Base-by-base conservation (phyloP, 2,888 invertebrate genomes). In the Caenorhabditis japonica region DNA sequence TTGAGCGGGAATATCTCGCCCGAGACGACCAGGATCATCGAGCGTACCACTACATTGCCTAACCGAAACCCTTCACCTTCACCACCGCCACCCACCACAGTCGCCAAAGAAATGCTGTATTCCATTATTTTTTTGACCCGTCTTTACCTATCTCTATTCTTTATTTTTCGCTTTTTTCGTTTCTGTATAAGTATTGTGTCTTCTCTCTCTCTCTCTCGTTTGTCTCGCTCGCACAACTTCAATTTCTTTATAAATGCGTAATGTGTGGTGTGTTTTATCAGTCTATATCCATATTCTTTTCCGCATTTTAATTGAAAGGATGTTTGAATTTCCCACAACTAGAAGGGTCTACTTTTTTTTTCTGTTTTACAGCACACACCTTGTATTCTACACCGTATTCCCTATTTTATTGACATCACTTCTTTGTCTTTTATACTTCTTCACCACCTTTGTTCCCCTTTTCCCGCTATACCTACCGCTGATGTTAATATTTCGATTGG, bases 1-100 rank as follows among this genome's bases (percentile, higher is more conserved):
- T 99, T 89, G 99, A 99, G 90, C 92, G 99, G 83, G 99, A 99
- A 90, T 99, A 99, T 91, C 91, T 99, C 88, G 94, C 95, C 83
- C 92, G 99, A 89, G 95, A 96, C 88, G 93, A 94, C 69, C 95
- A 96, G 90, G 97, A 99, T 91, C 90, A 91, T 90, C 90, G 86
- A 10, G 46, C 74, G 41, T 87, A 85, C 70, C 60, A 77, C 51
- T 86, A 86, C 62, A 70, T 84, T 15, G 80, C 85, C 21, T 84
- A 78, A 66, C 21, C 25, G n/a, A n/a, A n/a, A n/a, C n/a, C n/a
- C n/a, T n/a, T n/a, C n/a, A n/a, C n/a, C n/a, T n/a, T n/a, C n/a
- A n/a, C n/a, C n/a, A 36, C 43, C 21, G 27, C 10, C 5, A 4
- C 7, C 7, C 30, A n/a, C 12, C 30, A 1, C 36, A 30, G 43